These are phyloP conservation scores for Celastrina argiolus DNA, from an alignment of 2,888 invertebrate genomes.

Conservation along the genomic window DNA sequence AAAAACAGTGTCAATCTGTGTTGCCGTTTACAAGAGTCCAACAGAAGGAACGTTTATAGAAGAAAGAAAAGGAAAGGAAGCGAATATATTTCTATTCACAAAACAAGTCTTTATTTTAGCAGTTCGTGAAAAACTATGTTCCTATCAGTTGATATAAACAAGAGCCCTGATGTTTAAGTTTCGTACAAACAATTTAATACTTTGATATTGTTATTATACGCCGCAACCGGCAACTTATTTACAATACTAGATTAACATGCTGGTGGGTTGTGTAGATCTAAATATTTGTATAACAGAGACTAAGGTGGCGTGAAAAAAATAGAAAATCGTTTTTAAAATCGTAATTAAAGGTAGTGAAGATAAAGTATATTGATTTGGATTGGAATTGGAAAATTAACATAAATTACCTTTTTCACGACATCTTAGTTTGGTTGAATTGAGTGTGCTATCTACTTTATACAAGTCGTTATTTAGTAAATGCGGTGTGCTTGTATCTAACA, in stretches of 20 bases:
- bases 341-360: not conserved
- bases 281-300: not conserved
- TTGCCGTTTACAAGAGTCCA: not conserved
- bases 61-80: not conserved
- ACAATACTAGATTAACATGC: slow-evolving; percentile 1
- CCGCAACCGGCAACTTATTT: not conserved
- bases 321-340: not conserved
- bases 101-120: not conserved
- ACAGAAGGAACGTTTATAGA: not conserved
- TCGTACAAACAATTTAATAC: not conserved
- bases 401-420: not conserved
- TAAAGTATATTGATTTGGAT: not conserved
- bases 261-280: slow-evolving; percentile 14
- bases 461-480: slow-evolving; percentile 14
- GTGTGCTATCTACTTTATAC: slow-evolving; percentile 20
- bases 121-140: not conserved
- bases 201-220: slow-evolving; percentile 4
- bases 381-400: not conserved
- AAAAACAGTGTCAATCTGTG: not conserved
- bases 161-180: not conserved
- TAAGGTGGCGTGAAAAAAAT: not conserved
- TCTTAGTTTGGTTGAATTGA: not conserved
- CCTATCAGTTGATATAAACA: not conserved
- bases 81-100: not conserved
- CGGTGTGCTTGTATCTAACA: slow-evolving; percentile 1